A percentile compares a stretch with the other conserved stretches of the same genome.
These are phyloP conservation scores for Netta rufina DNA, from an alignment of 2,797 vertebrate genomes.

Conservation along the genomic window DNA sequence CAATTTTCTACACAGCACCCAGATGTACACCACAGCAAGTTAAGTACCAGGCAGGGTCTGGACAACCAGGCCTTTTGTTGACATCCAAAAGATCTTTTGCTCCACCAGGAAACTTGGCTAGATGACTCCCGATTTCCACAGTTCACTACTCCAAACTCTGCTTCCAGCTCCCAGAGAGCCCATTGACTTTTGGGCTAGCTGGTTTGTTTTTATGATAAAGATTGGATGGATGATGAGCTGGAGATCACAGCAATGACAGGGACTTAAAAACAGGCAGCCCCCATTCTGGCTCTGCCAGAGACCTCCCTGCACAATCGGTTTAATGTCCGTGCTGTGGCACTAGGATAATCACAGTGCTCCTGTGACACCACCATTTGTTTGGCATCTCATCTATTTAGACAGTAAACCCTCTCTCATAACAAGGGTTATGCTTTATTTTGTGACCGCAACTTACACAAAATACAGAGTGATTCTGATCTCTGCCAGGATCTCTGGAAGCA, in stretches of 20 bases:
- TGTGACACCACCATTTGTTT: no score
- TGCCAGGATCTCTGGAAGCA: not conserved
- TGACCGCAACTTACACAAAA: not conserved
- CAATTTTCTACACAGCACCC: not conserved
- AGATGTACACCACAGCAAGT: not conserved
- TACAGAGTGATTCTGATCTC: not conserved
- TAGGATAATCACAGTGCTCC: not conserved
- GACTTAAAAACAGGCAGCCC: not conserved
- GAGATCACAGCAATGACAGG: not conserved
- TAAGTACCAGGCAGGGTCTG: not conserved
- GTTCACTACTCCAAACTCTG: not conserved
- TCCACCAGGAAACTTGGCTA: not conserved
- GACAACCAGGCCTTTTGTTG: not conserved
- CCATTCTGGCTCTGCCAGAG: not conserved
- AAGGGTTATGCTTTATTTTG: not conserved
- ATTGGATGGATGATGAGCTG: not conserved
- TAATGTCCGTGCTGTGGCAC: not conserved
- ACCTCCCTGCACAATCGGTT: not conserved
- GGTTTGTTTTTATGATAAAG: not conserved
- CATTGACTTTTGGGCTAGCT: not conserved
- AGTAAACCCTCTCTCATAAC: not conserved
- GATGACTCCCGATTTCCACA: not conserved
- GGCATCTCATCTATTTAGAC: not conserved
- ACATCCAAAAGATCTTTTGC: not conserved
- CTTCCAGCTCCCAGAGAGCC: not conserved